Evolutionary conservation across 2,888 invertebrate genomes (phyloP).

Genomic region (Lepetodrilus schrolli): DNA sequence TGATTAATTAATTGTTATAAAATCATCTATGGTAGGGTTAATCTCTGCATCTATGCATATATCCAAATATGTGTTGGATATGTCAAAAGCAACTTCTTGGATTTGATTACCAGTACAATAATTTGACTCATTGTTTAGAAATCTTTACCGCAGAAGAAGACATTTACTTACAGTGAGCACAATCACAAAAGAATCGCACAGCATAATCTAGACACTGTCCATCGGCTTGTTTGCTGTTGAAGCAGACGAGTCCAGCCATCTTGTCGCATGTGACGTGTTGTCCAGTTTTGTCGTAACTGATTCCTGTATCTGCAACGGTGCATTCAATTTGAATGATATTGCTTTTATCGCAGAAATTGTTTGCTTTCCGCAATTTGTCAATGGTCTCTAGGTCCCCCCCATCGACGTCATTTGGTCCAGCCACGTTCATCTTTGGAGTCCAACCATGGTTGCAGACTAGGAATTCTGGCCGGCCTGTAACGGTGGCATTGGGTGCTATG

Average conservation of each 20-base stretch:
- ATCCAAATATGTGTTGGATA: too few relatives aligned
- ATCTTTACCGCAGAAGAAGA: not conserved
- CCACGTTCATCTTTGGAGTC: slow-evolving; percentile 55
- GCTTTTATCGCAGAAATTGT: slow-evolving; percentile 53
- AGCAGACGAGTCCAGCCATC: slow-evolving; percentile 83
- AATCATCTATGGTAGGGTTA: too few relatives aligned
- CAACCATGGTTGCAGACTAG: slow-evolving; percentile 57
- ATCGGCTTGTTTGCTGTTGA: slow-evolving; percentile 63
- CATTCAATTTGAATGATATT: slow-evolving; percentile 52
- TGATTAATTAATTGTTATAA: too few relatives aligned
- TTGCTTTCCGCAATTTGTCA: slow-evolving; percentile 45
- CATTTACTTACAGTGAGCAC: slow-evolving; percentile 23
- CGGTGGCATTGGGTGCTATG: not conserved
- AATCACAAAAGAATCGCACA: slow-evolving; percentile 75
- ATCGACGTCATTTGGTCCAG: slow-evolving; percentile 42
- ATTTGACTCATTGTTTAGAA: too few relatives aligned
- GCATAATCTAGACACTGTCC: slow-evolving; percentile 70
- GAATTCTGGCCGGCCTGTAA: not conserved
- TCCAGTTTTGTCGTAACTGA: slow-evolving; percentile 40
- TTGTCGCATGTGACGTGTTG: slow-evolving; percentile 73
- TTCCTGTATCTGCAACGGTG: slow-evolving; percentile 28
- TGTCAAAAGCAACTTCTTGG: too few relatives aligned
- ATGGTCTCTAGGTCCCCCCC: slow-evolving; percentile 57
- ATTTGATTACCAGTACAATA: too few relatives aligned
- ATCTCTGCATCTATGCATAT: too few relatives aligned